Percentiles rank a stretch among this genome's conserved stretches.
Conservation (phyloP, 2,113 vertebrate species). For the Coregonus clupeaformis region DNA sequence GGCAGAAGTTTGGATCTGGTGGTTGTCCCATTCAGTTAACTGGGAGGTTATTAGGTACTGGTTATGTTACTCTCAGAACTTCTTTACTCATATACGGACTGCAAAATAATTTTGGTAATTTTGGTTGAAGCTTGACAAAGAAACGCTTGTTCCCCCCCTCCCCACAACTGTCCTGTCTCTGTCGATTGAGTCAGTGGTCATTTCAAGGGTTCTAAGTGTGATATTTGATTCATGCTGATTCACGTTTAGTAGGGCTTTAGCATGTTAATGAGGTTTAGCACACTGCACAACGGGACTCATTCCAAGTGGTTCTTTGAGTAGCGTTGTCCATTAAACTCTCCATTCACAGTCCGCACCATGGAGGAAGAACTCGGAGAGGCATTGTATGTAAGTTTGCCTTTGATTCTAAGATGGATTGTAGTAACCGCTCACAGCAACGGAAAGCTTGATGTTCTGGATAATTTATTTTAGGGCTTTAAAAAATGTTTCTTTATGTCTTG, state of each 20-base stretch:
- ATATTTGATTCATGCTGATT: constrained; percentile 10
- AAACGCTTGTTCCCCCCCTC: no score
- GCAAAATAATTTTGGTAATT: no score
- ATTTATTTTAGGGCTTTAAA: no score
- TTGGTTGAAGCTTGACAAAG: no score
- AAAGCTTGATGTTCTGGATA: no score
- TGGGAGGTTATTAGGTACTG: no score
- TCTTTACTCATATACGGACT: no score
- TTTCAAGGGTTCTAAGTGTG: constrained; percentile 8
- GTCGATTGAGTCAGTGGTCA: no score
- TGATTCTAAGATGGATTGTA: neutral
- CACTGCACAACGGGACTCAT: neutral
- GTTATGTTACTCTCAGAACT: no score
- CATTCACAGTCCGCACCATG: constrained; percentile 8
- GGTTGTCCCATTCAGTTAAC: no score
- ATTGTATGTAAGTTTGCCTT: constrained; percentile 13
- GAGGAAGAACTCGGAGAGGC: constrained; percentile 12
- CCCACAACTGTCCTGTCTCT: no score
- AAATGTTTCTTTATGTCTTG: no score
- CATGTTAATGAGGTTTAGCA: constrained; percentile 17
- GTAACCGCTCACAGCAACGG: neutral
- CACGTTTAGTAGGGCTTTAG: constrained; percentile 19
- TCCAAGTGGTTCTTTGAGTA: neutral
- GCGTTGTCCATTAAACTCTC: neutral
- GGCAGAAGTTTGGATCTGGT: neutral